A percentile compares a stretch with the other conserved stretches of the same genome.
Conservation (phyloP, 2,888 invertebrate species). For the Mamestra brassicae region DNA sequence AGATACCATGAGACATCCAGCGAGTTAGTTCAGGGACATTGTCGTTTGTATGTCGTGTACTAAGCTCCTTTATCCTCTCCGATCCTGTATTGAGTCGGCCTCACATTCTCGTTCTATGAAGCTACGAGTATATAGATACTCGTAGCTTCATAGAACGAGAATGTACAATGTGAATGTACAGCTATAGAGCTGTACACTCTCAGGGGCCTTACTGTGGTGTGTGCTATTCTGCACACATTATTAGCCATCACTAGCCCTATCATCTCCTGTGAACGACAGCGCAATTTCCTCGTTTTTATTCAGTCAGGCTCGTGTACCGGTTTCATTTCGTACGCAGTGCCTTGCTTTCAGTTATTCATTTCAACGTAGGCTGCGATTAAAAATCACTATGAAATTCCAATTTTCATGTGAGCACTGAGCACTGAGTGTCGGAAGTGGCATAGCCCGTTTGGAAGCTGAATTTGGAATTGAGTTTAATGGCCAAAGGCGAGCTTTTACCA, state of each 20-base stretch:
- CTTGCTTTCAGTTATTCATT: constrained; percentile 51
- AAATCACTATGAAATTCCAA: constrained; percentile 58
- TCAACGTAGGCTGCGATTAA: constrained; percentile 56
- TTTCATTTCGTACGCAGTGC: constrained; percentile 51
- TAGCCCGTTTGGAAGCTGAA: constrained; percentile 34
- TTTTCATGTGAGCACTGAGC: constrained; percentile 51
- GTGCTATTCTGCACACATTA: constrained; percentile 36
- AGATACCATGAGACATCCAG: constrained; percentile 49
- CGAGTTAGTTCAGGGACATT: constrained; percentile 61
- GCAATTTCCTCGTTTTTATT: constrained; percentile 66
- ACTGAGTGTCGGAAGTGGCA: constrained; percentile 35
- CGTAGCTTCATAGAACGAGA: no score
- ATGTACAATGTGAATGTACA: no score
- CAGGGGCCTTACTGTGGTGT: constrained; percentile 41
- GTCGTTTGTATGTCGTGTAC: constrained; percentile 58
- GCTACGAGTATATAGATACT: not conserved
- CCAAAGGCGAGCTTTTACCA: constrained; percentile 16
- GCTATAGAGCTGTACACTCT: constrained; percentile 38
- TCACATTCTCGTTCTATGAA: constrained; percentile 36
- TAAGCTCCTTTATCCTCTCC: constrained; percentile 60
- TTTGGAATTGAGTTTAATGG: constrained; percentile 35
- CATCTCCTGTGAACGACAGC: constrained; percentile 58
- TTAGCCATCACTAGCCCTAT: constrained; percentile 57
- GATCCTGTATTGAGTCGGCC: constrained; percentile 58
- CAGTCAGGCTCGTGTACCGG: constrained; percentile 35